Evolutionary conservation across 2,888 invertebrate genomes (phyloP).

Genomic region (Leptinotarsa peninsularis): DNA sequence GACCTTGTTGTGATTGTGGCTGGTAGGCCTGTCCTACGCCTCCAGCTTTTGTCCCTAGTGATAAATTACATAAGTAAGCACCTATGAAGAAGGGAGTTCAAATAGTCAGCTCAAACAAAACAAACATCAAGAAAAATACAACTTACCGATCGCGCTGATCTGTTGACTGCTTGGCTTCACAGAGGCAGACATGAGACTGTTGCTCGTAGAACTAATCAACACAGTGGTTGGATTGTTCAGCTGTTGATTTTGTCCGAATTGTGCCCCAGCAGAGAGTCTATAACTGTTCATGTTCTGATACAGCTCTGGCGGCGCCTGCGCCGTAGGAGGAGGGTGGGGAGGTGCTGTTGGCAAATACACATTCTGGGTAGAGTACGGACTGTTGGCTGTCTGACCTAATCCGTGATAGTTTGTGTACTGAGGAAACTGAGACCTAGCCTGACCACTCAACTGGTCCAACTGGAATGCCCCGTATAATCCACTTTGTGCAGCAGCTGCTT

Average conservation of each 20-base stretch:
- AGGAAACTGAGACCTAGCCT: conserved; percentile 82
- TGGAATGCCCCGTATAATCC: conserved; percentile 87
- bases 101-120: neutral
- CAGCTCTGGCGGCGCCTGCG: conserved; percentile 75
- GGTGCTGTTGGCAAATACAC: conserved; percentile 71
- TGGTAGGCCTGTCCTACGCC: conserved; percentile 71
- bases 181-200: conserved; percentile 89
- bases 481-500: conserved; percentile 76
- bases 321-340: conserved; percentile 71
- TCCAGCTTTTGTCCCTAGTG: conserved; percentile 68
- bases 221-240: conserved; percentile 88
- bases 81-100: conserved; percentile 11
- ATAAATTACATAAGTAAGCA: conserved; percentile 30
- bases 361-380: conserved; percentile 70
- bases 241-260: conserved; percentile 85
- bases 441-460: conserved; percentile 73
- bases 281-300: conserved; percentile 70
- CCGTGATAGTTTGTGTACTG: conserved; percentile 75
- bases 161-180: conserved; percentile 83
- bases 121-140: neutral
- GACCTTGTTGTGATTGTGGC: conserved; percentile 68
- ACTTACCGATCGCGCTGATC: conserved; percentile 83
- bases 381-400: conserved; percentile 73
- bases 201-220: conserved; percentile 80
- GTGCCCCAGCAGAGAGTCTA: conserved; percentile 69